These are phyloP conservation scores for Malurus cyaneus DNA, from an alignment of 2,113 vertebrate species.

Conservation along the genomic window DNA sequence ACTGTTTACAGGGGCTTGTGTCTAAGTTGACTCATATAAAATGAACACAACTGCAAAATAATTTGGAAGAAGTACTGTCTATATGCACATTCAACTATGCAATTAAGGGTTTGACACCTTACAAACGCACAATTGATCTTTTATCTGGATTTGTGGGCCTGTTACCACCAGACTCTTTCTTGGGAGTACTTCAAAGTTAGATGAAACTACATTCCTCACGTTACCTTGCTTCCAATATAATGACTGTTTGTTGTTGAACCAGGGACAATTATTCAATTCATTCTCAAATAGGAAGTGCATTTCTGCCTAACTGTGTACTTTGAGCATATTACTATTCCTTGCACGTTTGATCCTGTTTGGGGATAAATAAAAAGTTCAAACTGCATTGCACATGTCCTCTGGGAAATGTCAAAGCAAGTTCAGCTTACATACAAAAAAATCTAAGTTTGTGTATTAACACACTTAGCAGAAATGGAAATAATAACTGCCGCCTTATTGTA, in stretches of 20 bases:
- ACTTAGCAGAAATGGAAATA: conserved; percentile 30
- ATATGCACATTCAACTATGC: not conserved
- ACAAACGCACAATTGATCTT: conserved; percentile 10
- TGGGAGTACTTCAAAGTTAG: conserved; percentile 19
- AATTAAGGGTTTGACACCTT: conserved; percentile 7
- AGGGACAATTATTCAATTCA: not conserved
- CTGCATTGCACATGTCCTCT: not conserved
- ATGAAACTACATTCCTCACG: not conserved
- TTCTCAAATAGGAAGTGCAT: not conserved
- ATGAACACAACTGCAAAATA: not conserved
- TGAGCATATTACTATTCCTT: not conserved
- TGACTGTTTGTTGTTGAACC: not conserved
- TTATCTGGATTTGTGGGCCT: conserved; percentile 38
- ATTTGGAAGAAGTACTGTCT: not conserved
- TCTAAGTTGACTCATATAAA: not conserved
- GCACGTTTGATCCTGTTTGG: not conserved
- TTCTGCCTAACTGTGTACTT: not conserved
- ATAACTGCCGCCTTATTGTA: not conserved
- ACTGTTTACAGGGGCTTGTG: not conserved
- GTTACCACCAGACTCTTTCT: not conserved
- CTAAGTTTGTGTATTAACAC: conserved; percentile 14
- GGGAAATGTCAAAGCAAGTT: conserved; percentile 68
- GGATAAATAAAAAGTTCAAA: conserved; percentile 12
- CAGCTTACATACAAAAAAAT: conserved; percentile 48
- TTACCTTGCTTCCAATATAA: conserved; percentile 8